phyloP scores from a whole-genome alignment of 2,797 vertebrate genomes.

The Platyrinchus mystaceus region DNA sequence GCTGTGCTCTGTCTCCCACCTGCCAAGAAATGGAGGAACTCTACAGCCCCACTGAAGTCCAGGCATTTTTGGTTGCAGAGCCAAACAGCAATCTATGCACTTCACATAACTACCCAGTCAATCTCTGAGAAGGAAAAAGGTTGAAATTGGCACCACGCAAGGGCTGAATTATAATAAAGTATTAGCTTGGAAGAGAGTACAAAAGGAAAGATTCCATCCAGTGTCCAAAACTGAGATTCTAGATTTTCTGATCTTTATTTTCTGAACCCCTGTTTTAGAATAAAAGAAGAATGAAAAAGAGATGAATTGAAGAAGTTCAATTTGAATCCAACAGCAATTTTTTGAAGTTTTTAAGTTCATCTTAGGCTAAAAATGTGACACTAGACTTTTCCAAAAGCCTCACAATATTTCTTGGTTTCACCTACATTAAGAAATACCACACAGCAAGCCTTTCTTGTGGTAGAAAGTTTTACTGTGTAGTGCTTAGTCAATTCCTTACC shows the following conservation, averaged over 20 bases:
- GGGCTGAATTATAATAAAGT: not conserved
- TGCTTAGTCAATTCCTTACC: constrained; percentile 20
- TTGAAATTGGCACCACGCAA: not conserved
- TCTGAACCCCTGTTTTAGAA: not conserved
- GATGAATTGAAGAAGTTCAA: not conserved
- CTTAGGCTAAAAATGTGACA: constrained; percentile 45
- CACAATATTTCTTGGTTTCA: constrained; percentile 51
- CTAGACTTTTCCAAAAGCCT: constrained; percentile 19
- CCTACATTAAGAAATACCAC: constrained; percentile 61
- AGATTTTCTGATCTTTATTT: not conserved
- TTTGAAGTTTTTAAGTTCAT: constrained; percentile 45
- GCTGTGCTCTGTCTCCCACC: not conserved
- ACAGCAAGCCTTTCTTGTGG: constrained; percentile 53
- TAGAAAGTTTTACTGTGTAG: not conserved
- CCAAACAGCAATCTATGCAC: not conserved
- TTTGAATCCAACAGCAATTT: not conserved
- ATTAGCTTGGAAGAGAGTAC: not conserved
- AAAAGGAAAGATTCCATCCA: not conserved
- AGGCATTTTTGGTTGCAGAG: not conserved
- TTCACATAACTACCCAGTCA: not conserved
- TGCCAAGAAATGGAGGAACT: not conserved
- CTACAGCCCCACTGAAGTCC: not conserved
- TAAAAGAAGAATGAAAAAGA: not conserved
- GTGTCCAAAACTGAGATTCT: not conserved
- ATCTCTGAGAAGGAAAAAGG: not conserved